Evolutionary conservation across 2,113 vertebrate genomes (phyloP).

Genomic region (Eretmochelys imbricata): DNA sequence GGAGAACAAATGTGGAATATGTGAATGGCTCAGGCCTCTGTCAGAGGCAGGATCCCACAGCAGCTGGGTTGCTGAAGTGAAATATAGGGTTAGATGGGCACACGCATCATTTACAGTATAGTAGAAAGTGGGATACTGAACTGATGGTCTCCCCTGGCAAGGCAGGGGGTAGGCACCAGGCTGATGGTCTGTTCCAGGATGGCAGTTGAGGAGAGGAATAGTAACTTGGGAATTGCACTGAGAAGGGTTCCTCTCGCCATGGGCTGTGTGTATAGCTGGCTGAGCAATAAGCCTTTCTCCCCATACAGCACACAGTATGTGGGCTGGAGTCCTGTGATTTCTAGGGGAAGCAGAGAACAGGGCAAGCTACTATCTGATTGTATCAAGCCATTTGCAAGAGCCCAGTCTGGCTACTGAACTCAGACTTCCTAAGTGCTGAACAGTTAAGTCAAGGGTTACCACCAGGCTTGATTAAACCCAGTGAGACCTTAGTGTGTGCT

Average conservation of each 20-base stretch:
- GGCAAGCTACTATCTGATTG: not conserved
- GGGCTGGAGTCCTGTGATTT: not conserved
- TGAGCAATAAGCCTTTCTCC: no score
- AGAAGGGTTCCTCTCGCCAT: not conserved
- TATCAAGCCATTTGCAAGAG: not conserved
- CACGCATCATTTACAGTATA: accelerated
- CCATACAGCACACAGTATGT: no score
- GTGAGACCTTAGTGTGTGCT: not conserved
- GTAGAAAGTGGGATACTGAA: accelerated
- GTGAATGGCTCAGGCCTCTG: not conserved
- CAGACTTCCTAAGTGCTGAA: not conserved
- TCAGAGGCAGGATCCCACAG: not conserved
- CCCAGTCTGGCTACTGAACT: no score
- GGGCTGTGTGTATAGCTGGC: not conserved
- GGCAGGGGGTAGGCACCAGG: not conserved
- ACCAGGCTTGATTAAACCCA: not conserved
- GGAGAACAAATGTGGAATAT: not conserved
- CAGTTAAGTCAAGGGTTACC: not conserved
- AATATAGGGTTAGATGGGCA: not conserved
- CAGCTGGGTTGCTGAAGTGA: accelerated
- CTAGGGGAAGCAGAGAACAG: not conserved
- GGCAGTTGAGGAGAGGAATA: not conserved
- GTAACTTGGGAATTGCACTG: accelerated
- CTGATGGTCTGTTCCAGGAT: accelerated
- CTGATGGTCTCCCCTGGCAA: not conserved